phyloP scores from a whole-genome alignment of 2,888 invertebrate genomes.

The Acronicta leporina region DNA sequence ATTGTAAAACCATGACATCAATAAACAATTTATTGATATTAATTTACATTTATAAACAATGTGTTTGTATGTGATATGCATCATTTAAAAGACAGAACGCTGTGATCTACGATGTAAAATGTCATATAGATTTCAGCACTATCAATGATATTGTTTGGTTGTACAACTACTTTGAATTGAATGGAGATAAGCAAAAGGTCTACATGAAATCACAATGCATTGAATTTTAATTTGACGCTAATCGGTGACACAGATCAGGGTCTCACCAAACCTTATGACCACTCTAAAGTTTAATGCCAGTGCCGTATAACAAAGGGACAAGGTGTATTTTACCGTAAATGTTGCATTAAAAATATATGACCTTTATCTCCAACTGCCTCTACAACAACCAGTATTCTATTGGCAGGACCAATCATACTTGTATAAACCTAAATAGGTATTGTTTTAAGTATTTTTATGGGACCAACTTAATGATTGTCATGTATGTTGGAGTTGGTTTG shows the following conservation, averaged over 20 bases:
- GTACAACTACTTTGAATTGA: slow-evolving; percentile 8
- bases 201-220: neutral
- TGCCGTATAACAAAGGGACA: neutral
- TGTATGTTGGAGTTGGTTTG: neutral
- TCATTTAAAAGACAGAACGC: slow-evolving; percentile 31
- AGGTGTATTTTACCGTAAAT: neutral
- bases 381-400: slow-evolving; percentile 31
- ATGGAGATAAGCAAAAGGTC: slow-evolving; percentile 1
- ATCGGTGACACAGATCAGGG: neutral
- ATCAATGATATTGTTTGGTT: neutral
- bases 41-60: neutral
- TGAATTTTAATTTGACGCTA: neutral
- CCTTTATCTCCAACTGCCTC: slow-evolving; percentile 12
- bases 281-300: neutral
- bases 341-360: neutral
- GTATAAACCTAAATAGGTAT: neutral
- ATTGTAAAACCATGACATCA: neutral
- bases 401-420: slow-evolving; percentile 37
- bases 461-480: slow-evolving; percentile 27
- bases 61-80: slow-evolving; percentile 23
- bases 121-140: neutral
- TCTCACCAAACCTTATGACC: too few species aligned
- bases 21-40: neutral
- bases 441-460: slow-evolving; percentile 4
- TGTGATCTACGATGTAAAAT: slow-evolving; percentile 15